Evolutionary conservation across 2,888 invertebrate genomes (phyloP).

Genomic region (Callyntrura sp.): DNA sequence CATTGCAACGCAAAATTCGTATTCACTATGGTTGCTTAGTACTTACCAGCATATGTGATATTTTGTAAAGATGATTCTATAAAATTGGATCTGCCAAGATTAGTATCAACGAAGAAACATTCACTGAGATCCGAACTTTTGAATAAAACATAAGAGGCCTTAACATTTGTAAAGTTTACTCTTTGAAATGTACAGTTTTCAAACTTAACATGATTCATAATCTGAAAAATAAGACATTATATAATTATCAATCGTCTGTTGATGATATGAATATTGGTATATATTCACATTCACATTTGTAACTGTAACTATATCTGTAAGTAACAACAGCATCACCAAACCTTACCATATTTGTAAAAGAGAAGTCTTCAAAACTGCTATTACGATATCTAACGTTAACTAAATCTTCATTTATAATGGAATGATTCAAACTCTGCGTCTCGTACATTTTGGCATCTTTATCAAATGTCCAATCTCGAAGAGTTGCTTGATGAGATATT

Average conservation of each 20-base stretch:
- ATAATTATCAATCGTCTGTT: neutral
- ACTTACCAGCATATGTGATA: constrained; percentile 82
- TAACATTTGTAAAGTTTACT: constrained; percentile 90
- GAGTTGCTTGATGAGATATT: constrained; percentile 82
- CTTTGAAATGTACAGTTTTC: constrained; percentile 90
- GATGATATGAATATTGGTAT: neutral
- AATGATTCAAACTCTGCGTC: constrained; percentile 75
- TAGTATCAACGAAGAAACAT: constrained; percentile 83
- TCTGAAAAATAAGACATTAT: constrained; percentile 67
- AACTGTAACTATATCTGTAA: too few relatives aligned
- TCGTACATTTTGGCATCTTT: constrained; percentile 81
- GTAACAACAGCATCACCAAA: too few relatives aligned
- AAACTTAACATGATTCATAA: constrained; percentile 90
- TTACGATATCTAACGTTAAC: constrained; percentile 81
- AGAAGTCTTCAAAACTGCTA: constrained; percentile 81
- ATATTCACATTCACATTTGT: too few relatives aligned
- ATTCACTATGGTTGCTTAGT: neutral
- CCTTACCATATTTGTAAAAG: constrained; percentile 81
- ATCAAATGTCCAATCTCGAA: constrained; percentile 83
- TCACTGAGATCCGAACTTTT: constrained; percentile 82
- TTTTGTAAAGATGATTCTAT: constrained; percentile 81
- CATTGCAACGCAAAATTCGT: too few relatives aligned
- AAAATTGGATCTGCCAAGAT: constrained; percentile 82
- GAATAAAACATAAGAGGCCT: constrained; percentile 86
- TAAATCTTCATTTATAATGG: constrained; percentile 78